Conservation (phyloP, 1,140 invertebrate species). For the Drosophila quadrilineata region DNA sequence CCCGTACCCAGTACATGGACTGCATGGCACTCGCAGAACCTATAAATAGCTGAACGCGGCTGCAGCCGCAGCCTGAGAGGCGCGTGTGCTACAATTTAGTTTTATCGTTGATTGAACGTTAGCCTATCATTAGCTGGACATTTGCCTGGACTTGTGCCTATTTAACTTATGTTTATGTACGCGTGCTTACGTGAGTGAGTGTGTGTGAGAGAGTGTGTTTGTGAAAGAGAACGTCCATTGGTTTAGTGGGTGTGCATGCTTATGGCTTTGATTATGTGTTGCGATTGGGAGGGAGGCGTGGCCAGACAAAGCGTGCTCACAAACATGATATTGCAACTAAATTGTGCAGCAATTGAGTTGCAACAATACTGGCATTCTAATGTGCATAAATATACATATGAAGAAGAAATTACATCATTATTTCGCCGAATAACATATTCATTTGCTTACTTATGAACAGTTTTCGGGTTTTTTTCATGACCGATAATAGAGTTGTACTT, state of each 20-base stretch:
- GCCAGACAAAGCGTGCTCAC: slow-evolving; percentile 12
- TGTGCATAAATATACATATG: background rate
- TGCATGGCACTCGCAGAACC: slow-evolving; percentile 29
- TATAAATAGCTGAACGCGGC: slow-evolving; percentile 56
- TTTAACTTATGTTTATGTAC: slow-evolving; percentile 6
- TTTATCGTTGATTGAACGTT: slow-evolving; percentile 77
- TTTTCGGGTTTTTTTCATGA: slow-evolving; percentile 12
- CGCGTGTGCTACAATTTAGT: slow-evolving; percentile 78
- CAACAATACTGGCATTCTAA: background rate
- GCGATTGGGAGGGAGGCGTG: slow-evolving; percentile 7
- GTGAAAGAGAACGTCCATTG: slow-evolving; percentile 12
- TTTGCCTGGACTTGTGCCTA: slow-evolving; percentile 41
- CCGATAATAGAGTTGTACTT: slow-evolving; percentile 9
- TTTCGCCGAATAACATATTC: background rate
- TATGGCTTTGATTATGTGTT: slow-evolving; percentile 37
- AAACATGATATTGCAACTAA: slow-evolving; percentile 44
- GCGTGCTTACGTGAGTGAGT: background rate
- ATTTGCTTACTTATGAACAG: slow-evolving; percentile 1
- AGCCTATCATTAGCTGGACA: slow-evolving; percentile 75
- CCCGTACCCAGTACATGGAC: too few relatives aligned
- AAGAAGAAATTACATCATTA: background rate
- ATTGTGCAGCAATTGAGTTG: background rate
- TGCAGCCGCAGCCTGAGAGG: slow-evolving; percentile 15
- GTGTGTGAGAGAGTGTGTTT: slow-evolving; percentile 1
- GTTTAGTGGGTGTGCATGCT: slow-evolving; percentile 33